A percentile compares a stretch with the other conserved stretches of the same genome.
phyloP scores from a whole-genome alignment of 2,797 vertebrate species.

The Ptychobarbus kaznakovi region DNA sequence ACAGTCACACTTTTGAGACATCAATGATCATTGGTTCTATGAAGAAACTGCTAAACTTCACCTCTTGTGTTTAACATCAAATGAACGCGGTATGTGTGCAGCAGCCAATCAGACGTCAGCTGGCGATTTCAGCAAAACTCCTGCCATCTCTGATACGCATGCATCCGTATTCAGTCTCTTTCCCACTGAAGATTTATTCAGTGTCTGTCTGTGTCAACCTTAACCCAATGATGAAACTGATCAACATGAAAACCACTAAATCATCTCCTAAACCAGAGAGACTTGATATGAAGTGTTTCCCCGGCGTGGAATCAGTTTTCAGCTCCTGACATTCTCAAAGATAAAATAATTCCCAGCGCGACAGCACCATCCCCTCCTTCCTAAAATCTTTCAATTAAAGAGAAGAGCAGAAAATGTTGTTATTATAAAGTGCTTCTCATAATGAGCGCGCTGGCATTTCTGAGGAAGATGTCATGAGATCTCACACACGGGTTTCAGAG shows the following conservation, averaged over 20 bases:
- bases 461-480: slow-evolving; percentile 65
- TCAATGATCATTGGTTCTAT: not conserved
- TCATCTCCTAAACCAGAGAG: not conserved
- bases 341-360: slow-evolving; percentile 58
- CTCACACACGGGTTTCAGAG: slow-evolving; percentile 71
- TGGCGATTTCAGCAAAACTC: not conserved
- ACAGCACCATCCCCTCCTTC: slow-evolving; percentile 57
- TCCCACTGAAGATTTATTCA: not conserved
- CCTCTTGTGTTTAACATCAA: not conserved
- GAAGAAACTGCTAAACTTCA: not conserved
- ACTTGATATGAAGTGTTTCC: slow-evolving; percentile 31
- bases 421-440: slow-evolving; percentile 69
- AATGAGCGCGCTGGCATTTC: slow-evolving; percentile 82
- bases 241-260: not conserved
- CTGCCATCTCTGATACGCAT: not conserved
- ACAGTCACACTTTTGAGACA: not conserved
- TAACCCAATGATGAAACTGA: not conserved
- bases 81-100: not conserved
- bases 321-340: slow-evolving; percentile 73
- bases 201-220: not conserved
- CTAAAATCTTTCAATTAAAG: slow-evolving; percentile 78
- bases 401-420: slow-evolving; percentile 69
- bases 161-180: not conserved
- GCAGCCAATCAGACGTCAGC: slow-evolving; percentile 7
- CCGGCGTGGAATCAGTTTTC: slow-evolving; percentile 33